These are phyloP conservation scores for Danaus chrysippus DNA, from an alignment of 2,888 invertebrate species.

Conservation along the genomic window DNA sequence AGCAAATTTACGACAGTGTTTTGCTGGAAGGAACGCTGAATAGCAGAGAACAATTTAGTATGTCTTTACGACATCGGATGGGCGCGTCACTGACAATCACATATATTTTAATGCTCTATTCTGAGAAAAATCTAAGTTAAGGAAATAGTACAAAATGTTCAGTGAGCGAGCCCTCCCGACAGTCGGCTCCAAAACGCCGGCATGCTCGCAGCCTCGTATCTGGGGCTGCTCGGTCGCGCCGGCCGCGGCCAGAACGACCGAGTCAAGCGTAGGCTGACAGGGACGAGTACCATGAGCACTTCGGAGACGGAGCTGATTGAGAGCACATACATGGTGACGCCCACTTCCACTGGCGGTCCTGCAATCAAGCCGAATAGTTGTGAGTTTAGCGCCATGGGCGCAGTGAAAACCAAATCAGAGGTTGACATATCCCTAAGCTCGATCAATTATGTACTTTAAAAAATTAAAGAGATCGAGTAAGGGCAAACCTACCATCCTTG, in stretches of 20 bases:
- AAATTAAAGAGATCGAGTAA: constrained; percentile 47
- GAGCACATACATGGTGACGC: constrained; percentile 98
- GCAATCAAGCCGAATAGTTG: constrained; percentile 38
- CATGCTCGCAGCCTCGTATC: constrained; percentile 78
- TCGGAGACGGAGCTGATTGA: constrained; percentile 99
- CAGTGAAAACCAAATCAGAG: constrained; percentile 60
- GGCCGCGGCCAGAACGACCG: constrained; percentile 38
- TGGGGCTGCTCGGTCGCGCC: constrained; percentile 76
- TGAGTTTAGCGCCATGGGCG: constrained; percentile 88
- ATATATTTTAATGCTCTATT: constrained; percentile 19
- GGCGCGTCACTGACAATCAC: constrained; percentile 44
- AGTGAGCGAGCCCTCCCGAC: constrained; percentile 45
- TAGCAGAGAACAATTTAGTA: constrained; percentile 55
- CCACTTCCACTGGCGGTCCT: constrained; percentile 91
- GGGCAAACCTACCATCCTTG: constrained; percentile 46
- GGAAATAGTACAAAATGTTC: constrained; percentile 2
- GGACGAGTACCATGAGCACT: constrained; percentile 94
- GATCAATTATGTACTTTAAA: constrained; percentile 43
- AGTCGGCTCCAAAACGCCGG: constrained; percentile 55
- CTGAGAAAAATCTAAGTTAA: constrained; percentile 13
- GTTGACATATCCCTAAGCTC: constrained; percentile 48
- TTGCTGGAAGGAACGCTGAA: constrained; percentile 55
- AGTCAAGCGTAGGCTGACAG: constrained; percentile 86
- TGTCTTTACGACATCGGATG: constrained; percentile 53
- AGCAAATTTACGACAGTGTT: constrained; percentile 52